phyloP scores from a whole-genome alignment of 2,888 invertebrate genomes.

The Venusia cambrica region DNA sequence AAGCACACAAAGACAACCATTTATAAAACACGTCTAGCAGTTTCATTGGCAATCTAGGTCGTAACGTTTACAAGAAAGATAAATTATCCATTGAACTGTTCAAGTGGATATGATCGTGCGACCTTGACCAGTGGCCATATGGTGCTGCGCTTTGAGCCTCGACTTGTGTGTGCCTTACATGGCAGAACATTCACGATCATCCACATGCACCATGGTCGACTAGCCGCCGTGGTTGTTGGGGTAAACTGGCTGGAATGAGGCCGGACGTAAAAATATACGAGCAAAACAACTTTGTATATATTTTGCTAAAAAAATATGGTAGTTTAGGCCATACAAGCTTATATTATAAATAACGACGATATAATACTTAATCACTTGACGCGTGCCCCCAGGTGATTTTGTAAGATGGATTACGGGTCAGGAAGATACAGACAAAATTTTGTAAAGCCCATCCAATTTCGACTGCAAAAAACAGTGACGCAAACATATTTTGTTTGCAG shows the following conservation, averaged over 20 bases:
- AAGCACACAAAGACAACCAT: constrained; percentile 17
- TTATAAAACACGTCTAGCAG: constrained; percentile 35
- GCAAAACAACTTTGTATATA: too few relatives aligned
- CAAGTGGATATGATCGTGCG: constrained; percentile 41
- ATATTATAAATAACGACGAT: too few relatives aligned
- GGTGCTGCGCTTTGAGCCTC: constrained; percentile 47
- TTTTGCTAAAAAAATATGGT: too few relatives aligned
- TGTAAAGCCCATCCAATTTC: too few relatives aligned
- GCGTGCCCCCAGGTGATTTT: too few relatives aligned
- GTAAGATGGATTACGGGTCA: too few relatives aligned
- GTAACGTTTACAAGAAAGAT: constrained; percentile 40
- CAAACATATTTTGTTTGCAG: constrained; percentile 10
- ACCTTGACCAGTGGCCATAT: constrained; percentile 66
- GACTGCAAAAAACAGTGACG: constrained; percentile 5
- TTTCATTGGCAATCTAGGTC: constrained; percentile 43
- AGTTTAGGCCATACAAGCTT: too few relatives aligned
- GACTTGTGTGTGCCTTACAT: constrained; percentile 50
- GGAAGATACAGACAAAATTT: too few relatives aligned
- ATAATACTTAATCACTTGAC: too few relatives aligned
- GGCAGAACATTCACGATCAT: constrained; percentile 47
- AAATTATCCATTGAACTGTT: constrained; percentile 49
- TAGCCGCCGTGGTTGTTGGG: constrained; percentile 11
- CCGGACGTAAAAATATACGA: constrained; percentile 15
- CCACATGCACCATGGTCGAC: constrained; percentile 25
- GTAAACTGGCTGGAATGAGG: constrained; percentile 22